phyloP scores from a whole-genome alignment of 2,113 vertebrate species.

The Gymnorhina tibicen region DNA sequence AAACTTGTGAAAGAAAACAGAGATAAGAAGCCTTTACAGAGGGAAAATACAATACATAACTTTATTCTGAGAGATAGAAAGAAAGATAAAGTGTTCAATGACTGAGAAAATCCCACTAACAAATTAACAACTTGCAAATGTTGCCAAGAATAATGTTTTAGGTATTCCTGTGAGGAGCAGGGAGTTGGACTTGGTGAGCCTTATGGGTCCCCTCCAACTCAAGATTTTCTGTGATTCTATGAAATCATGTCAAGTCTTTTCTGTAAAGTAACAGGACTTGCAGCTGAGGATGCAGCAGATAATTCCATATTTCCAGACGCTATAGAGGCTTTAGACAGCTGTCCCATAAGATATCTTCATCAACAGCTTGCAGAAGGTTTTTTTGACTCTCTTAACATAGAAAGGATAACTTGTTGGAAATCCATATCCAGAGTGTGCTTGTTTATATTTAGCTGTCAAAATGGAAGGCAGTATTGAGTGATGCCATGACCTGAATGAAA shows the following conservation, averaged over 20 bases:
- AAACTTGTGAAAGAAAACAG: not conserved
- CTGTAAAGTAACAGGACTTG: not conserved
- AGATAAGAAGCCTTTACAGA: not conserved
- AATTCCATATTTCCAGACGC: not conserved
- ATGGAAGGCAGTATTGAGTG: not conserved
- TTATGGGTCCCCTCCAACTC: not conserved
- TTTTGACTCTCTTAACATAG: not conserved
- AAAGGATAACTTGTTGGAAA: not conserved
- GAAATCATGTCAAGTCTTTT: not conserved
- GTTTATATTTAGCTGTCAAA: not conserved
- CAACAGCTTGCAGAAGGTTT: not conserved
- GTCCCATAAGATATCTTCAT: not conserved
- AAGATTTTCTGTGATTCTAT: not conserved
- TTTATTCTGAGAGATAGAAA: not conserved
- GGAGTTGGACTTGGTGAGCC: not conserved
- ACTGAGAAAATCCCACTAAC: not conserved
- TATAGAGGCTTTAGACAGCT: not conserved
- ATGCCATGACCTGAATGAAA: not conserved
- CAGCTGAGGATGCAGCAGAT: not conserved
- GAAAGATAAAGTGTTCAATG: not conserved
- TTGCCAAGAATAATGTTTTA: not conserved
- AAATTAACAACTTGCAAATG: not conserved
- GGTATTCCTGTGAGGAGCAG: not conserved
- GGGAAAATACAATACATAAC: not conserved
- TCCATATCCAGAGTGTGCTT: not conserved